Conservation (phyloP, 2,888 invertebrate species). For the Lapara coniferarum region DNA sequence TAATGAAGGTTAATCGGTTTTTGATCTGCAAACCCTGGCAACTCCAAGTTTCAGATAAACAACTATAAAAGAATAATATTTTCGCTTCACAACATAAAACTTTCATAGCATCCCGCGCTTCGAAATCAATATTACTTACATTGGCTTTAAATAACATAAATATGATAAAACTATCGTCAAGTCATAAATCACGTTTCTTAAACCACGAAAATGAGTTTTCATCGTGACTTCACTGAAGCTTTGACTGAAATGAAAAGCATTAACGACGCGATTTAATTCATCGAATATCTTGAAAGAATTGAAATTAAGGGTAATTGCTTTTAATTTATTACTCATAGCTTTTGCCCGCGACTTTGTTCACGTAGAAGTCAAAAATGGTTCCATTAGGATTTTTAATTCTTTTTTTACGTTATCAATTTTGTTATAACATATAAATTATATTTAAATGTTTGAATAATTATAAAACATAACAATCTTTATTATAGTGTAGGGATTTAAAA, state of each 20-base stretch:
- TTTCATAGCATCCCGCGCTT: background rate
- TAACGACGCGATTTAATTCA: background rate
- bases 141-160: conserved; percentile 5
- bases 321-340: too few species aligned
- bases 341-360: too few species aligned
- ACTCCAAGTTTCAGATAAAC: background rate
- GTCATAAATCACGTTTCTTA: background rate
- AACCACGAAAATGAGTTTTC: background rate
- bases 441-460: too few species aligned
- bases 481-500: too few species aligned
- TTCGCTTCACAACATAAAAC: background rate
- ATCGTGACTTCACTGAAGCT: background rate
- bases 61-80: conserved; percentile 1
- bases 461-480: too few species aligned
- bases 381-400: too few species aligned
- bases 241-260: background rate
- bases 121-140: background rate
- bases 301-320: background rate
- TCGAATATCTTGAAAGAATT: background rate
- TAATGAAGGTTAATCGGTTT: background rate
- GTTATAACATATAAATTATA: too few species aligned
- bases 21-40: background rate
- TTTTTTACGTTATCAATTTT: too few species aligned
- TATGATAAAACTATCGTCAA: conserved; percentile 19
- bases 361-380: too few species aligned